Evolutionary conservation across 2,797 vertebrate species (phyloP), one percentile per base, ranked within the genome.

Genomic region (Sebastes elongatus): DNA sequence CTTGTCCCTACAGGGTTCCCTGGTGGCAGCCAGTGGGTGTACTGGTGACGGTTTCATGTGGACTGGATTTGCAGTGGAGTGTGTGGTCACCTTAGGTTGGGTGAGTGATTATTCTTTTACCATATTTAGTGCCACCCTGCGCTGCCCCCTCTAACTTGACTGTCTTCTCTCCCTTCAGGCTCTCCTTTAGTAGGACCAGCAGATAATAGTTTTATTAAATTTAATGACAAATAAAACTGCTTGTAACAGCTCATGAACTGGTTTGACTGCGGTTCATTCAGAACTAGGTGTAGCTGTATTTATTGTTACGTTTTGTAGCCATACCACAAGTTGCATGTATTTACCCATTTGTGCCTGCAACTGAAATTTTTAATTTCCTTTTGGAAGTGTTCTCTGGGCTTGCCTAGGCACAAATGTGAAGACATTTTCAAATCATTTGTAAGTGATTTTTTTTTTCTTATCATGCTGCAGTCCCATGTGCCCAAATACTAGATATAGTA

Each of bases 401-500:
- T 18, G 14, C 42, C 0, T 0, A 42, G 0, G 14, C 42, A 46
- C 42, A 46, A 18, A 46, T 46, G 16, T 18, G 0, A 46, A 46
- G 0, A 16, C 38, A 42, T 42, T 42, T 42, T 42, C 14, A 42
- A 16, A 38, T 38, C 5, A 16, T 38, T 30, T 30, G 28, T 7
- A 30, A 28, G 28, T 28, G 28, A 28, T 28, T 28, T 28, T 28
- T 28, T 30, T 30, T 7, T 42, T 42, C 14, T 16, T 16, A 38
- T 38, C 35, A 38, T 35, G 35, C 33, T 35, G 10, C 33, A 0
- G 35, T 38, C 38, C 38, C 38, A 42, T 42, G 14, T 46, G 42
- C 14, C 42, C 14, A 46, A 46, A 46, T 16, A 46, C 42, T 7
- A 46, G 14, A 46, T 46, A 16, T 46, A 46, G 14, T 46, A 46